Evolutionary conservation across 2,888 invertebrate species (phyloP).

Genomic region (Empis livida): DNA sequence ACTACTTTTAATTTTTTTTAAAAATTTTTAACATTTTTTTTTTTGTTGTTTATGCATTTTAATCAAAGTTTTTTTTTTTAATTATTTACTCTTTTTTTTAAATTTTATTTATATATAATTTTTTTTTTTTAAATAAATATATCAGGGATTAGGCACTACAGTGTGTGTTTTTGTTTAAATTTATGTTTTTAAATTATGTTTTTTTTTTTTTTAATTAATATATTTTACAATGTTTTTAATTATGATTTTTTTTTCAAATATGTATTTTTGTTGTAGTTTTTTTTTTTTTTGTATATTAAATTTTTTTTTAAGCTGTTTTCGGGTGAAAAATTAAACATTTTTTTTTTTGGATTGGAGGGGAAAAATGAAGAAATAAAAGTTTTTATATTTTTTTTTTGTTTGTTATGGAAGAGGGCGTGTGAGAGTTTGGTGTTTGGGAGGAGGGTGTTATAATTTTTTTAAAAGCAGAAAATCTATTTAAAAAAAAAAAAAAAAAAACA

Average conservation of each 20-base stretch:
- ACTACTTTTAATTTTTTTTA: background rate
- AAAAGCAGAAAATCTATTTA: too few relatives aligned
- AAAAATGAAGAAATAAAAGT: slow-evolving; percentile 5
- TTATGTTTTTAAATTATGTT: slow-evolving; percentile 11
- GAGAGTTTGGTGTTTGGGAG: too few relatives aligned
- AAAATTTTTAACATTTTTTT: too few relatives aligned
- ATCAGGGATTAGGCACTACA: slow-evolving; percentile 22
- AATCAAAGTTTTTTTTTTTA: slow-evolving; percentile 7
- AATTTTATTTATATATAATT: slow-evolving; percentile 13
- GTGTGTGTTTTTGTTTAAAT: slow-evolving; percentile 16
- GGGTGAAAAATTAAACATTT: slow-evolving; percentile 2
- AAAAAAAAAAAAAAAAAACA: too few relatives aligned
- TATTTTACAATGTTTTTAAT: slow-evolving; percentile 2
- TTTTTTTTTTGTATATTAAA: background rate
- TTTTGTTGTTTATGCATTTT: slow-evolving; percentile 5
- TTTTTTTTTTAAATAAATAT: slow-evolving; percentile 13
- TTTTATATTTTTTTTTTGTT: slow-evolving; percentile 4
- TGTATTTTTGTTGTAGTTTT: background rate
- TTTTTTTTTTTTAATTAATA: slow-evolving; percentile 8
- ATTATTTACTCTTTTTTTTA: slow-evolving; percentile 12
- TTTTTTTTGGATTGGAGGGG: too few relatives aligned
- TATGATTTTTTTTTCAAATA: slow-evolving; percentile 3
- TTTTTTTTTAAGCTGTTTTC: background rate
- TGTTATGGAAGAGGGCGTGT: background rate
- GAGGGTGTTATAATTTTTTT: too few relatives aligned